Base-by-base conservation (phyloP, 2,797 vertebrate genomes). In the Peromyscus melanophrys region DNA sequence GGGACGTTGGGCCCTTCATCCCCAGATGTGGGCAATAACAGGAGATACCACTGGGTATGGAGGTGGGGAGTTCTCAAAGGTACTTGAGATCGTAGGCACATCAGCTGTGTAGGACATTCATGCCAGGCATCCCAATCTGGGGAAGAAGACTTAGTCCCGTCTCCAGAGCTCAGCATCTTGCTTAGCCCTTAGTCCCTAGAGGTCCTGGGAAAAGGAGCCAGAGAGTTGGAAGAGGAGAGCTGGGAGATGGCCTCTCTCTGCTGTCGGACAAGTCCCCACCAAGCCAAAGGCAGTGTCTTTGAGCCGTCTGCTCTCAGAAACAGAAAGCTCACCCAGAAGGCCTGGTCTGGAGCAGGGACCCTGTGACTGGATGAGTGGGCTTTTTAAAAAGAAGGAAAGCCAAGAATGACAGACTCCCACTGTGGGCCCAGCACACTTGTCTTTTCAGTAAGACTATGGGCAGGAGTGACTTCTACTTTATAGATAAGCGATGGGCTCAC, bases 381-480 rank as follows among this genome's bases (percentile, higher is more conserved):
- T 34, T 63, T 92, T 55, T 63, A 37, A 31, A 67, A 81, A 80
- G 49, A 65, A 61, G 29, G 34, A 81, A 49, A 75, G 40, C 29
- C 1, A 29, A 5, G 59, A 2, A 0, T 40, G 11, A 2, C 0
- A 6, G 19, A 83, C 46, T 16, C 19, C 52, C 0, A 0, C 29
- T 46, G 1, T 0, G 27, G 46, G 86, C 34, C 57, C 73, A 4
- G 78, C 17, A 17, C 29, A 3, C 0, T 31, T 25, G 52, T 40
- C 19, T 63, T 63, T 10, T 71, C 46, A 37, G 23, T 10, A 6
- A 27, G 76, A 11, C 23, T 2, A 0, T 0, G 3, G 61, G 8
- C n/a, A 37, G 94, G 52, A 46, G 25, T 12, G 4, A 6, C 10
- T 67, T 82, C 81, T 61, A 9, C 63, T 55, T 77, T 46, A 55